Conservation (phyloP, 1,140 invertebrate species). For the Eueides isabella region DNA sequence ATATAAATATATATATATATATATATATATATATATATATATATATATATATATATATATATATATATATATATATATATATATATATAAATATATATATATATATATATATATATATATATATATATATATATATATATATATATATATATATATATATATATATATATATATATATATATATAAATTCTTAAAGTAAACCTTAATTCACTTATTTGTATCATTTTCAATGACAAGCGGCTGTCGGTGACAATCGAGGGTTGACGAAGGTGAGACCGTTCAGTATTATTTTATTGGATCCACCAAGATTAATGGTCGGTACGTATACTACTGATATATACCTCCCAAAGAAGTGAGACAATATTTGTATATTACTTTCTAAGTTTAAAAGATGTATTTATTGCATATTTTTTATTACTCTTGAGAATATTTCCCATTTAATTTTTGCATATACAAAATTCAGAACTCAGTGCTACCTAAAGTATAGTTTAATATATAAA, state of each 20-base stretch:
- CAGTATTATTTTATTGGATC: constrained; percentile 16
- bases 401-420: too few relatives aligned
- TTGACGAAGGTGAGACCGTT: constrained; percentile 24
- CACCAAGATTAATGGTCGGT: not conserved
- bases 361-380: not conserved
- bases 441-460: too few relatives aligned
- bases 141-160: too few relatives aligned
- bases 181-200: not conserved
- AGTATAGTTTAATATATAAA: not conserved
- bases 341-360: not conserved
- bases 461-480: not conserved
- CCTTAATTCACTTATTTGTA: constrained; percentile 22
- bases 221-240: constrained; percentile 22
- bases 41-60: too few relatives aligned
- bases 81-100: too few relatives aligned
- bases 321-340: not conserved
- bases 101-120: too few relatives aligned
- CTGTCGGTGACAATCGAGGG: not conserved
- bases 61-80: too few relatives aligned
- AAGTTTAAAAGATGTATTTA: not conserved
- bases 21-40: too few relatives aligned
- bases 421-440: too few relatives aligned
- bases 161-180: not conserved
- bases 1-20: too few relatives aligned
- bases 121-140: too few relatives aligned